Evolutionary conservation across 2,113 vertebrate genomes (phyloP).

Genomic region (Forbesichthys papilliferus): DNA sequence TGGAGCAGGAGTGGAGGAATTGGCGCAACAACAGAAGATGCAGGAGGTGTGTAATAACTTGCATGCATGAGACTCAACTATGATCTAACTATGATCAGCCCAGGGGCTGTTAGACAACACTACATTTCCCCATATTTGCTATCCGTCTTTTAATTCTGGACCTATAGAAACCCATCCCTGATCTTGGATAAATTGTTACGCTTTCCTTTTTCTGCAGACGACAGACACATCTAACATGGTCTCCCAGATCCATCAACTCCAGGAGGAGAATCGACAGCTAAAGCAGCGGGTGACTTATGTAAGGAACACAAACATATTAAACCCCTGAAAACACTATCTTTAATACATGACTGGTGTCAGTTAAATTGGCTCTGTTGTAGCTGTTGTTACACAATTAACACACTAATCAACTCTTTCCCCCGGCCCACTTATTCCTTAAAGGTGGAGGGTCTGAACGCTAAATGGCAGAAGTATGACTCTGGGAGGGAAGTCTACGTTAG

Average conservation of each 20-base stretch:
- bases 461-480: slow-evolving; percentile 92
- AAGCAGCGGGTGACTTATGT: slow-evolving; percentile 87
- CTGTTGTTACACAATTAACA: background rate
- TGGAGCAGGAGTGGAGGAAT: slow-evolving; percentile 34
- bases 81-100: too few relatives aligned
- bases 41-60: slow-evolving; percentile 73
- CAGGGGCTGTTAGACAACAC: too few relatives aligned
- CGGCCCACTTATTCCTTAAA: slow-evolving; percentile 44
- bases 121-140: too few relatives aligned
- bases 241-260: slow-evolving; percentile 72
- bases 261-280: slow-evolving; percentile 86
- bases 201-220: slow-evolving; percentile 57
- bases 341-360: too few relatives aligned
- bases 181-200: background rate
- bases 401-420: background rate
- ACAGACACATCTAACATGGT: slow-evolving; percentile 47
- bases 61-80: too few relatives aligned
- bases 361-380: too few relatives aligned
- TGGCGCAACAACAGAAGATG: slow-evolving; percentile 35
- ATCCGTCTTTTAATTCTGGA: too few relatives aligned
- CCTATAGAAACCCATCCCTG: too few relatives aligned
- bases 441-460: slow-evolving; percentile 90
- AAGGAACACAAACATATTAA: slow-evolving; percentile 55
- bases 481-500: slow-evolving; percentile 89
- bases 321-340: too few relatives aligned